phyloP scores from a whole-genome alignment of 2,113 vertebrate species.

The Spizaetus ornatus region DNA sequence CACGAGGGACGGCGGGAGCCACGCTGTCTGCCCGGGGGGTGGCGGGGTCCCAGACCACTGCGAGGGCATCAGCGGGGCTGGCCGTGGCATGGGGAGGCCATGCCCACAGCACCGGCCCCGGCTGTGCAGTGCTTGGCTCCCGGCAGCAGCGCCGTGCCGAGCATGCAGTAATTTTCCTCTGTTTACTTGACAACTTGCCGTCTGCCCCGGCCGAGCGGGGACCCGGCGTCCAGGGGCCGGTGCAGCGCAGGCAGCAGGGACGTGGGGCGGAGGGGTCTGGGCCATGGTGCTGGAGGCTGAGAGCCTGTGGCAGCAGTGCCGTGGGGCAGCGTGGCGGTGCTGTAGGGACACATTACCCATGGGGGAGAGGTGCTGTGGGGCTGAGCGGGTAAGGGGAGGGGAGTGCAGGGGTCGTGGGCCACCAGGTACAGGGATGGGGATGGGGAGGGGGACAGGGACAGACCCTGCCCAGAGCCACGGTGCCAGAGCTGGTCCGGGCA shows the following conservation, averaged over 20 bases:
- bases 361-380: no score
- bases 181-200: not conserved
- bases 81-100: fast-evolving
- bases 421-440: not conserved
- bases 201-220: not conserved
- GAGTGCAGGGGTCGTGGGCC: fast-evolving
- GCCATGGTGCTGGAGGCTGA: fast-evolving
- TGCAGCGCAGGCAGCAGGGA: fast-evolving
- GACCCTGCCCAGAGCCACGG: not conserved
- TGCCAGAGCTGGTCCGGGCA: not conserved
- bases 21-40: fast-evolving
- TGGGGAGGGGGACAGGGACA: not conserved
- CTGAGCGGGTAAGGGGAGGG: fast-evolving
- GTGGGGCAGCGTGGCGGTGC: not conserved
- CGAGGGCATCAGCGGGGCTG: not conserved
- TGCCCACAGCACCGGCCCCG: fast-evolving
- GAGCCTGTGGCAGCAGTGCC: fast-evolving
- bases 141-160: not conserved
- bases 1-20: not conserved
- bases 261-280: not conserved
- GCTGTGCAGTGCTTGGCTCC: not conserved
- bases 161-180: conserved; percentile 16
- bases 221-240: not conserved
- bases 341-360: fast-evolving
- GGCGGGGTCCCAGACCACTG: not conserved